A percentile compares a stretch with the other conserved stretches of the same genome.
These are phyloP conservation scores for Lithophane leautieri DNA, from an alignment of 2,888 invertebrate species.

Conservation along the genomic window DNA sequence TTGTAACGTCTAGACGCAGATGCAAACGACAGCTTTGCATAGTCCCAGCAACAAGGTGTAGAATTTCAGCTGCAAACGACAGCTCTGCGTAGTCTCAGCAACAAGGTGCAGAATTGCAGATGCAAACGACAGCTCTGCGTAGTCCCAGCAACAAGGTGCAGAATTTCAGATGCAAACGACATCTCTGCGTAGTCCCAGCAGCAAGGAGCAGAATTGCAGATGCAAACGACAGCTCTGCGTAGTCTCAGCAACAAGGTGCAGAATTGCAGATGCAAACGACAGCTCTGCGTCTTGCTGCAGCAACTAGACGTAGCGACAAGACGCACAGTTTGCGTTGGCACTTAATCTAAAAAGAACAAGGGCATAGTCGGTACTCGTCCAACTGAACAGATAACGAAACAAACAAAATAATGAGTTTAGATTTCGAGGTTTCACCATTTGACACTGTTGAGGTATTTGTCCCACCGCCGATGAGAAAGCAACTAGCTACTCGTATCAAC, in stretches of 20 bases:
- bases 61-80: background rate
- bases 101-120: background rate
- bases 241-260: too few species aligned
- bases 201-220: too few species aligned
- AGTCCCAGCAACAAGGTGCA: background rate
- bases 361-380: conserved; percentile 32
- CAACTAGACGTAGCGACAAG: background rate
- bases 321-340: background rate
- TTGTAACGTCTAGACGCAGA: background rate
- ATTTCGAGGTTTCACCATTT: background rate
- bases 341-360: conserved; percentile 74
- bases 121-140: background rate
- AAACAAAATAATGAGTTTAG: conserved; percentile 3
- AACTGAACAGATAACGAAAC: background rate
- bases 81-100: background rate
- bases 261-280: background rate
- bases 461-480: background rate
- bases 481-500: background rate
- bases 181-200: too few species aligned
- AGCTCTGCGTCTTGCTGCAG: background rate
- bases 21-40: background rate
- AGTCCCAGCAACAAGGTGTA: background rate
- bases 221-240: background rate
- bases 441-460: background rate
- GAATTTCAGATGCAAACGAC: background rate